phyloP scores from a whole-genome alignment of 1,140 invertebrate species.

The Zaprionus kolodkinae region DNA sequence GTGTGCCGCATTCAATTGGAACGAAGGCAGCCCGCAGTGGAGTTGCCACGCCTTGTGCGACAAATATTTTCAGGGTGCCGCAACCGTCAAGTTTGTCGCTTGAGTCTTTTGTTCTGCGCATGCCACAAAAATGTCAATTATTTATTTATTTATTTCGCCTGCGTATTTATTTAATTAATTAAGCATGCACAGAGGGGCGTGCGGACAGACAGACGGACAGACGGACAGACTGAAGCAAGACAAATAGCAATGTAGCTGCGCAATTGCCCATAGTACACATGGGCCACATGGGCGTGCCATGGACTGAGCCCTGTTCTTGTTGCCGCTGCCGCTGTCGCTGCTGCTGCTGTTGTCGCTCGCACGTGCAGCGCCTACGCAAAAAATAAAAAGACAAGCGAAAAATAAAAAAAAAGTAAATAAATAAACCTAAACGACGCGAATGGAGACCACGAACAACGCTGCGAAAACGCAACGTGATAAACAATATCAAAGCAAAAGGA shows the following conservation, averaged over 20 bases:
- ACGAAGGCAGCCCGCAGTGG: constrained; percentile 24
- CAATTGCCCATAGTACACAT: constrained; percentile 43
- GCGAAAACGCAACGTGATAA: constrained; percentile 18
- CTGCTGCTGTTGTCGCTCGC: constrained; percentile 44
- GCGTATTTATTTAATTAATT: constrained; percentile 57
- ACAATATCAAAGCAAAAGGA: constrained; percentile 1
- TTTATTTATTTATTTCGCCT: constrained; percentile 25
- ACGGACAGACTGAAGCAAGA: neutral
- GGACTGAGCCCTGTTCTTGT: constrained; percentile 13
- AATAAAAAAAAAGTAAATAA: neutral
- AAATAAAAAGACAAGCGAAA: neutral
- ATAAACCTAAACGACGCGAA: constrained; percentile 10
- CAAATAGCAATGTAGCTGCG: constrained; percentile 39
- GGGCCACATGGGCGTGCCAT: constrained; percentile 27
- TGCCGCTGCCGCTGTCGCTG: constrained; percentile 14
- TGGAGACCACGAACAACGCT: neutral
- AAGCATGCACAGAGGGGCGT: constrained; percentile 23
- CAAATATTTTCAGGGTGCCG: constrained; percentile 16
- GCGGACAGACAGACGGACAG: constrained; percentile 13
- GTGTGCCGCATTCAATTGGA: constrained; percentile 38
- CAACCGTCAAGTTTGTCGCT: constrained; percentile 70
- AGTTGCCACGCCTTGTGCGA: constrained; percentile 17
- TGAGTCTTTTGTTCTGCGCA: constrained; percentile 67
- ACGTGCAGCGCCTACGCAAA: constrained; percentile 71
- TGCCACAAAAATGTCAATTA: constrained; percentile 43